Evolutionary conservation across 1,140 invertebrate species (phyloP), one percentile per base, ranked within the genome.

Genomic region (Drosophila pandora): DNA sequence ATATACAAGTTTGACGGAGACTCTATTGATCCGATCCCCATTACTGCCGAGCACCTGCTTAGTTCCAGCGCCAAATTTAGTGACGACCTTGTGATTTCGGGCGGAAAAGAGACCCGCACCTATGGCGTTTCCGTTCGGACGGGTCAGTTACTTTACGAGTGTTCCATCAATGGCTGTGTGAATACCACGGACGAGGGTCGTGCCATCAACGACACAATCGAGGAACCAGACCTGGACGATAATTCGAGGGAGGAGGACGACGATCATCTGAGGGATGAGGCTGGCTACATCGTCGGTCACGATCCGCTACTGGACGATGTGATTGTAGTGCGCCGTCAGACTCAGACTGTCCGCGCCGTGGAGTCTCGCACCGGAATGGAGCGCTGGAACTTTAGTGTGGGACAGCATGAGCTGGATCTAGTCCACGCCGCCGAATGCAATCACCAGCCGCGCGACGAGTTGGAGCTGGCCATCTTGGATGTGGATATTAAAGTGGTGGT

Each of bases 321-420:
- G 8, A 90, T 98, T 21, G 93, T 99, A 13, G 91, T 98, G 37
- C 94, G 95, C 78, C 93, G 97, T 25, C 95, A 95, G 72, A 96
- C 96, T 45, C 96, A 97, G 91, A 98, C 95, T 54, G 95, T 99
- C 8, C 92, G 97, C 62, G 97, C 97, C 30, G 93, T 97, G 21
- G 97, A 98, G 90, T 95, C 96, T 0, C 93, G 94, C 32, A 95
- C 94, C 32, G 97, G 98, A 8, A 88, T 92, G 49, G 97, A 99
- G 93, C 97, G 96, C 82, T 99, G 98, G 98, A 98, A 99, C 93
- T 99, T 98, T 85, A 98, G 97, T 92, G 97, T 99, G 30, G 97
- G 96, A 2, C 95, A 97, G 67, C 96, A 98, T 92, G 95, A 98
- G 72, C 75, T 98, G 34, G 94, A 95, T 48, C 79, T 97, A 69